These are phyloP conservation scores for Arctia plantaginis DNA, from an alignment of 2,888 invertebrate genomes.

Conservation along the genomic window DNA sequence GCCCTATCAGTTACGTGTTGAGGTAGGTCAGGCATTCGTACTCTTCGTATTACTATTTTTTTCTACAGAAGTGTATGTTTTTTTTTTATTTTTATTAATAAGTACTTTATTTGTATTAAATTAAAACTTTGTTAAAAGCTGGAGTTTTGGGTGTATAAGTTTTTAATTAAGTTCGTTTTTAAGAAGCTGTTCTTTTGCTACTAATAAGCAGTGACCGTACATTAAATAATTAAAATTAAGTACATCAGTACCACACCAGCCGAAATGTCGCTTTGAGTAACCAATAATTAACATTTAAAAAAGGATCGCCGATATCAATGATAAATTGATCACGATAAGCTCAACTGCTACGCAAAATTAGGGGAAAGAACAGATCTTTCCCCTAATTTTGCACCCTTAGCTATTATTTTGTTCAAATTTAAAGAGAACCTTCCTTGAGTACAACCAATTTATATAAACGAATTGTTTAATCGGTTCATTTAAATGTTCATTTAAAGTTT, in stretches of 20 bases:
- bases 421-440: neutral
- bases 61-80: neutral
- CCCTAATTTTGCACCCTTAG: neutral
- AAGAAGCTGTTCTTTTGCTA: neutral
- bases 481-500: too few relatives aligned
- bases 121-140: neutral
- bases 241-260: neutral
- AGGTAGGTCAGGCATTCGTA: constrained; percentile 67
- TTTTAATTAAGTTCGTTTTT: neutral
- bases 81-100: neutral
- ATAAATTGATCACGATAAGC: neutral
- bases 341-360: too few relatives aligned
- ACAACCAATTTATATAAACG: neutral
- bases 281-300: neutral
- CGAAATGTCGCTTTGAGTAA: neutral
- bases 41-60: constrained; percentile 15
- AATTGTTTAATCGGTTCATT: neutral
- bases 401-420: neutral
- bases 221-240: neutral
- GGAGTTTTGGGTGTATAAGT: neutral
- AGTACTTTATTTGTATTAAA: neutral
- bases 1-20: constrained; percentile 75
- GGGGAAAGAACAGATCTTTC: too few relatives aligned
- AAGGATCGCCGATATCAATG: neutral
- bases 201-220: neutral